Evolutionary conservation across 2,797 vertebrate species (phyloP).

Genomic region (Paratrypauchen microcephalus): DNA sequence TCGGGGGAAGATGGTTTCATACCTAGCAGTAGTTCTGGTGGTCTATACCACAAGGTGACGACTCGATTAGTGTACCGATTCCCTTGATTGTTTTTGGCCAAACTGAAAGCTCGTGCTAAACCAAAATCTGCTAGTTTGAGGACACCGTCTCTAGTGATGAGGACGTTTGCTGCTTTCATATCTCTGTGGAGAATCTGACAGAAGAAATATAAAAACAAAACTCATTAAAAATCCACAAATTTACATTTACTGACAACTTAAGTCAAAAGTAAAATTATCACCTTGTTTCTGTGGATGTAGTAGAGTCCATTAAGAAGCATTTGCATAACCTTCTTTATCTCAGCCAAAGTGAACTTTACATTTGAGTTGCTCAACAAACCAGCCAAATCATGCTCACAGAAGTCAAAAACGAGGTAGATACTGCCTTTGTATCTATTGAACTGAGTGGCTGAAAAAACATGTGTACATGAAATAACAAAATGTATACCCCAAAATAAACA

Average conservation of each 20-base stretch:
- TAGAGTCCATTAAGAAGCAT: conserved; percentile 97
- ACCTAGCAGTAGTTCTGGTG: conserved; percentile 95
- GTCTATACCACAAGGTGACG: conserved; percentile 96
- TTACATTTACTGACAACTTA: neutral
- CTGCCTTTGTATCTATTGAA: conserved; percentile 98
- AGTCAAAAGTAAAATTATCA: conserved; percentile 39
- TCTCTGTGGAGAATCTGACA: conserved; percentile 93
- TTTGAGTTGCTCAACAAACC: conserved; percentile 95
- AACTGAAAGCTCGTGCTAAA: conserved; percentile 93
- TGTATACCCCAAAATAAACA: neutral
- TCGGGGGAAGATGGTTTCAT: conserved; percentile 35
- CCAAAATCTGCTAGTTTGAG: conserved; percentile 96
- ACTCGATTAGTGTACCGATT: conserved; percentile 98
- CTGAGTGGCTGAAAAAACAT: conserved; percentile 82
- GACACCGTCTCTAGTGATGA: conserved; percentile 94
- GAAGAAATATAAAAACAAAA: neutral
- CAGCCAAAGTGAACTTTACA: conserved; percentile 94
- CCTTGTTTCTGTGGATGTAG: conserved; percentile 99
- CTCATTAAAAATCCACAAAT: neutral
- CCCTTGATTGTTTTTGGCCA: conserved; percentile 97
- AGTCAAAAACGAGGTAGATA: conserved; percentile 98
- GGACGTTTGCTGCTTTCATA: conserved; percentile 97
- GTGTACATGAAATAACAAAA: conserved; percentile 12
- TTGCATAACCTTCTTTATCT: conserved; percentile 99
- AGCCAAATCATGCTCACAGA: conserved; percentile 96